A percentile compares a stretch with the other conserved stretches of the same genome.
These are phyloP conservation scores for Cepphus grylle DNA, from an alignment of 2,113 vertebrate species.

Conservation along the genomic window DNA sequence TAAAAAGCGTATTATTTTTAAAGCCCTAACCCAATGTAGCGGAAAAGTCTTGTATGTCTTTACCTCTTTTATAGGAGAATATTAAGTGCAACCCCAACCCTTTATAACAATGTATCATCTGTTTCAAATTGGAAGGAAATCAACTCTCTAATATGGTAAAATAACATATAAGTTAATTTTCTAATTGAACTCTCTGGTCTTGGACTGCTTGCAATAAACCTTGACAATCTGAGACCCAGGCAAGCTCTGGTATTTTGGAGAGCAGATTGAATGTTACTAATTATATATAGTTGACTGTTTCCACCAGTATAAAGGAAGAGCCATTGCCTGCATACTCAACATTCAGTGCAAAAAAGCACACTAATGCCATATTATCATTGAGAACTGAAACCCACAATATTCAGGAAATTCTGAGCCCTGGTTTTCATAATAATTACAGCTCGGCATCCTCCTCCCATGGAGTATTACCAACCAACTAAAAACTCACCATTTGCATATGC, in stretches of 20 bases:
- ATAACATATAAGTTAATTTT: constrained; percentile 63
- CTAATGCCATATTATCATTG: not conserved
- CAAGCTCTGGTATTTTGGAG: constrained; percentile 6
- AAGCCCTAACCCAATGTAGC: constrained; percentile 65
- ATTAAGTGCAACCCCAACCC: constrained; percentile 69
- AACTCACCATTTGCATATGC: not conserved
- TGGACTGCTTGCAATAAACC: constrained; percentile 51
- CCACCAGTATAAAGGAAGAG: not conserved
- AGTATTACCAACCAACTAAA: not conserved
- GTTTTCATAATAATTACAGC: not conserved
- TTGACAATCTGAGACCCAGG: constrained; percentile 34
- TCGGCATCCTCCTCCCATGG: not conserved
- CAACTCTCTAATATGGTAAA: constrained; percentile 73
- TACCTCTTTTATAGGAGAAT: constrained; percentile 66
- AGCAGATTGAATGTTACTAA: constrained; percentile 10
- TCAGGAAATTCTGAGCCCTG: constrained; percentile 7
- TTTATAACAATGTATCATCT: constrained; percentile 72
- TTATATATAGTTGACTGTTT: constrained; percentile 17
- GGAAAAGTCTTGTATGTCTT: constrained; percentile 68
- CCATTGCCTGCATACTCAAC: not conserved
- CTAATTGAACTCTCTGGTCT: constrained; percentile 73
- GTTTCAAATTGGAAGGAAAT: constrained; percentile 75
- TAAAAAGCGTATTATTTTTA: constrained; percentile 63
- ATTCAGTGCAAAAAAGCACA: not conserved
- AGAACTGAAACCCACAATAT: not conserved